Percentiles rank a stretch among this genome's conserved stretches.
phyloP scores from a whole-genome alignment of 2,113 vertebrate genomes.

The Amphiprion percula region DNA sequence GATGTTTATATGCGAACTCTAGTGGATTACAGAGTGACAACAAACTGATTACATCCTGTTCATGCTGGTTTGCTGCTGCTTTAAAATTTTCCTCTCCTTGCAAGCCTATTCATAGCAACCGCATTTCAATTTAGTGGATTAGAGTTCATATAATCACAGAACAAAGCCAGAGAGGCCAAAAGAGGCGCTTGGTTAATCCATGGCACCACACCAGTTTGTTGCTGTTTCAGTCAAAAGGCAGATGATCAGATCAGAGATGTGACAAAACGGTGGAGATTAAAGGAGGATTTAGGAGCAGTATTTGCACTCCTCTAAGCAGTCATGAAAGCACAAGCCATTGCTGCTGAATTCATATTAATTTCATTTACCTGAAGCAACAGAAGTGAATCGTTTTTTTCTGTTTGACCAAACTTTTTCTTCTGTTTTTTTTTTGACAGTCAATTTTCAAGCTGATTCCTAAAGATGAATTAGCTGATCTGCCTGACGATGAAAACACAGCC shows the following conservation, averaged over 20 bases:
- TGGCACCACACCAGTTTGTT: background rate
- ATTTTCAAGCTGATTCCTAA: slow-evolving; percentile 81
- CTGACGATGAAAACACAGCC: slow-evolving; percentile 76
- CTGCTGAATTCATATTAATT: background rate
- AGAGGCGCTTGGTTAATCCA: slow-evolving; percentile 21
- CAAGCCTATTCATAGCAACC: slow-evolving; percentile 15
- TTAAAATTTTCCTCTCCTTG: background rate
- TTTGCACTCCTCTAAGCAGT: background rate
- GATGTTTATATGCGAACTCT: too few species aligned
- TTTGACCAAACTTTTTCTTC: background rate
- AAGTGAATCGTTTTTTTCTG: background rate
- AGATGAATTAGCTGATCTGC: slow-evolving; percentile 56
- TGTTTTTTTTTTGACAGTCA: slow-evolving; percentile 53
- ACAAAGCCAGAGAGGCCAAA: slow-evolving; percentile 17
- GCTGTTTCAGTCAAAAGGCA: slow-evolving; percentile 21
- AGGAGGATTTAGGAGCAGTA: background rate
- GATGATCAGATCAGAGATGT: background rate
- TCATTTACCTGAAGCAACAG: background rate
- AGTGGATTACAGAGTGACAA: too few species aligned
- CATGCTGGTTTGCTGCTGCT: background rate
- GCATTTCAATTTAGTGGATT: slow-evolving; percentile 13
- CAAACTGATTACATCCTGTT: too few species aligned
- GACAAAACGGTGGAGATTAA: slow-evolving; percentile 26
- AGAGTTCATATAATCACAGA: slow-evolving; percentile 33
- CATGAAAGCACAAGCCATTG: background rate